A percentile compares a stretch with the other conserved stretches of the same genome.
Evolutionary conservation across 2,888 invertebrate genomes (phyloP).

Genomic region (Hetaerina titia): DNA sequence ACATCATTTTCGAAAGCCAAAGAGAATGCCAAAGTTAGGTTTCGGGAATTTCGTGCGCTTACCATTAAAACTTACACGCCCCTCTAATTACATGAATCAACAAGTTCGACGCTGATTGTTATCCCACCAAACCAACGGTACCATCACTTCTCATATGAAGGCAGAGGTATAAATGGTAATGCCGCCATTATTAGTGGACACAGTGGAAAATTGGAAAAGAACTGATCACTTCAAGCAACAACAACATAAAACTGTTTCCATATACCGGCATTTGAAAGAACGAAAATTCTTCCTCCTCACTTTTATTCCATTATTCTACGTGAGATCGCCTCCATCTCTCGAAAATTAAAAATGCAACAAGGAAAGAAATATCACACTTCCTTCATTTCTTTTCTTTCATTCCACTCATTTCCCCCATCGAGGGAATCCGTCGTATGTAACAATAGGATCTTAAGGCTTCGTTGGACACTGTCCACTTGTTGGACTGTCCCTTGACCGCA

Average conservation of each 20-base stretch:
- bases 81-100: no score
- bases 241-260: background rate
- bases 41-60: no score
- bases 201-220: background rate
- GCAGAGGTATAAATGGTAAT: no score
- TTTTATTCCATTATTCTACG: slow-evolving; percentile 21
- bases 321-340: background rate
- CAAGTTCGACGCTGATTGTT: no score
- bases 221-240: background rate
- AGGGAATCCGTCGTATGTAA: background rate
- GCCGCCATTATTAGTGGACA: no score
- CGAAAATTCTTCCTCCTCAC: background rate
- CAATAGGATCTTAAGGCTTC: background rate
- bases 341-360: background rate
- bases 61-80: no score
- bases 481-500: slow-evolving; percentile 10
- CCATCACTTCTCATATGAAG: no score
- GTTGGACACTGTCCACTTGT: background rate
- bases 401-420: background rate
- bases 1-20: no score
- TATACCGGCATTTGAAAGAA: background rate
- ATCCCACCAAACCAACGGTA: no score
- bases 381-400: background rate
- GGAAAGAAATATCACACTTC: background rate
- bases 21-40: no score